Percentiles rank a stretch among this genome's conserved stretches.
These are phyloP conservation scores for Magallana nippona DNA, from an alignment of 2,888 invertebrate species.

Conservation along the genomic window DNA sequence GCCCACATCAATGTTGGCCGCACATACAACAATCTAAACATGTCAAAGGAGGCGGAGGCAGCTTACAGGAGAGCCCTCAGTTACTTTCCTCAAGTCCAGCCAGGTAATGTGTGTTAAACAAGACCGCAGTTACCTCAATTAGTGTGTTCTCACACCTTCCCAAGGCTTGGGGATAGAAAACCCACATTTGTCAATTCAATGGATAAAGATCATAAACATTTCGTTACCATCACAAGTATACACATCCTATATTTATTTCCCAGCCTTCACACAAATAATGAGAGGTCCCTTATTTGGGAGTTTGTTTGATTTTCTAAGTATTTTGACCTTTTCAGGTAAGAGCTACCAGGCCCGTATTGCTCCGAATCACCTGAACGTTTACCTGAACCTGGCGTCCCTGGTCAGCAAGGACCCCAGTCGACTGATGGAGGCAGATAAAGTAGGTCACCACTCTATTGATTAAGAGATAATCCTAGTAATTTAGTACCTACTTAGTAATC, in stretches of 20 bases:
- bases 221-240: no score
- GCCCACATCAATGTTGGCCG: constrained; percentile 98
- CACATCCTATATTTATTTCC: no score
- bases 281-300: no score
- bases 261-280: no score
- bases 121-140: no score
- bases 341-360: constrained; percentile 97
- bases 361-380: constrained; percentile 96
- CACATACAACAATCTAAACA: constrained; percentile 94
- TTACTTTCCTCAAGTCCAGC: constrained; percentile 52
- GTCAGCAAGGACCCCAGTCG: constrained; percentile 95
- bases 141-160: no score
- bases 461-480: not conserved
- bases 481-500: not conserved
- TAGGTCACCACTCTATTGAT: constrained; percentile 52
- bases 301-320: no score
- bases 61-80: constrained; percentile 88
- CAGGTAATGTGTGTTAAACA: no score
- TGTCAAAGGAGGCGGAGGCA: constrained; percentile 93
- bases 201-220: no score
- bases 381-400: constrained; percentile 95
- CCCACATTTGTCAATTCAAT: no score
- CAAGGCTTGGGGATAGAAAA: no score
- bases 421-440: constrained; percentile 94
- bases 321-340: constrained; percentile 86